Evolutionary conservation across 2,888 invertebrate genomes (phyloP).

Genomic region (Drepanosiphum platanoidis): DNA sequence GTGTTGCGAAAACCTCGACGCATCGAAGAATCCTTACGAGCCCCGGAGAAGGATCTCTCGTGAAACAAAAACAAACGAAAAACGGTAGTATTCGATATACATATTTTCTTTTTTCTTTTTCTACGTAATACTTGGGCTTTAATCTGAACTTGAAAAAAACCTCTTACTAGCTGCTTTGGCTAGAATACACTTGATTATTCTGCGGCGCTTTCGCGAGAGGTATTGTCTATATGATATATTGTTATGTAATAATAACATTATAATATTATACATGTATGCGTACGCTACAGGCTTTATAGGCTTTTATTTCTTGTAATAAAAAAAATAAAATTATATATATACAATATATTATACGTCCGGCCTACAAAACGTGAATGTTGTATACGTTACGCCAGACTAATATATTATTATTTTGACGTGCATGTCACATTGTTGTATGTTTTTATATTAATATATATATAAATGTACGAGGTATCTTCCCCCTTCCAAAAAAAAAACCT

Average conservation of each 20-base stretch:
- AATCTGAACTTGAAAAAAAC: slow-evolving; percentile 19
- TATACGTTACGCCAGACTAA: background rate
- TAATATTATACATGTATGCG: background rate
- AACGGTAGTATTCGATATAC: slow-evolving; percentile 47
- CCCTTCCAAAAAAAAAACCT: no score
- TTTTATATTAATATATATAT: no score
- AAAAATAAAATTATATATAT: no score
- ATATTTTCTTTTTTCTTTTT: background rate
- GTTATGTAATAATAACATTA: background rate
- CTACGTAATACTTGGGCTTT: slow-evolving; percentile 27
- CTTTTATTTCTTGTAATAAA: background rate
- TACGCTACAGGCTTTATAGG: background rate
- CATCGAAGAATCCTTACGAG: slow-evolving; percentile 17
- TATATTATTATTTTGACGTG: background rate
- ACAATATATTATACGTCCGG: background rate
- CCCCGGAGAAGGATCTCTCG: background rate
- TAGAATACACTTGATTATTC: background rate
- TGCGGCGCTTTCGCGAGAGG: slow-evolving; percentile 15
- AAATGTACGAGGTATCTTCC: no score
- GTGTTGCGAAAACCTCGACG: background rate
- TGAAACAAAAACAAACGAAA: background rate
- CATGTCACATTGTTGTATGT: background rate
- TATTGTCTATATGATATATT: background rate
- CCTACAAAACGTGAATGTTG: background rate
- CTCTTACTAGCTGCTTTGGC: slow-evolving; percentile 30